Evolutionary conservation across 2,797 vertebrate genomes (phyloP), one percentile per base, ranked within the genome.

Genomic region (Pteronotus mesoamericanus): DNA sequence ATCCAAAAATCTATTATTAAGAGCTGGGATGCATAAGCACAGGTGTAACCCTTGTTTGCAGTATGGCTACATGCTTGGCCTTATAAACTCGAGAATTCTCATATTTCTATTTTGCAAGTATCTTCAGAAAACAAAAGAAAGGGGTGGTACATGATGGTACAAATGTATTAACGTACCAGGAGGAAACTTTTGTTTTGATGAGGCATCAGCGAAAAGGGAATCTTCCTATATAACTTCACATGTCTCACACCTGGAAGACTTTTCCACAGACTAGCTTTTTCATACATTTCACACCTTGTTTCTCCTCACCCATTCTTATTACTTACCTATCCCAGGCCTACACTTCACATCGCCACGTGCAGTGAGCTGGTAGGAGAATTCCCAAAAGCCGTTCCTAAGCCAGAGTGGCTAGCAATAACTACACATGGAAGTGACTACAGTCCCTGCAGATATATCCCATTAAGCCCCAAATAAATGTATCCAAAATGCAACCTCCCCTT

Each of bases 1-100:
- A 87, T 92, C 84, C 68, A 37, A 94, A 92, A 64, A 74, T 91
- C n/a, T 86, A 74, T 61, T 44, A n/a, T 16, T 61, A 69, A 83
- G 91, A 89, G 24, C 2, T 4, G 19, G 18, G 29, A 10, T 55
- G 79, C 19, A n/a, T 44, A 72, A 48, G 69, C 37, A 32, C 34
- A 78, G 59, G 71, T 12, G 11, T 37, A 24, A 55, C 44, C n/a
- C 1, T 48, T 37, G 26, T 83, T 77, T 53, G 26, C 39, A 9
- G 0, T 0, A 11, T 24, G 6, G 3, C 68, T 84, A 9, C 26
- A 19, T 5, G 8, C 53, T 15, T 51, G 9, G 9, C 44, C 80
- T 80, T 24, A 9, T 32, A 84, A 32, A 61, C 42, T 46, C 42
- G 55, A 18, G 37, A 82, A 51, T 71, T 92, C 75, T 79, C 42